Evolutionary conservation across 2,888 invertebrate genomes (phyloP), one percentile per base, ranked within the genome.

Genomic region (Troilus luridus): DNA sequence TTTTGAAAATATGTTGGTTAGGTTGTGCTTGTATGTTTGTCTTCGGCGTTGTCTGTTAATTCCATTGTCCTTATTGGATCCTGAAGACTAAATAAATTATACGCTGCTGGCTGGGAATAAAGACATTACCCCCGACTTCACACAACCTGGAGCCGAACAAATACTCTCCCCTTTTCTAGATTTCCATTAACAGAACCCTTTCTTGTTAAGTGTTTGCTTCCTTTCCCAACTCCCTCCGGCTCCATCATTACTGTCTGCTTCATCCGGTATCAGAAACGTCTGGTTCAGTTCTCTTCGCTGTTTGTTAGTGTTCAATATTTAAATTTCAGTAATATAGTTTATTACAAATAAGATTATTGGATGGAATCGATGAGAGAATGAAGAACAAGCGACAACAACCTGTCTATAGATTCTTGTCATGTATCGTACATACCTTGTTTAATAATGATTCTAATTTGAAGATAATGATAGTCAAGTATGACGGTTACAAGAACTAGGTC

Each of bases 161-260:
- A 41, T 41, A 27, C 41, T 8, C 19, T 14, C 72, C 72, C 72
- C 72, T 17, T 41, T 17, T 19, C 72, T 77, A 77, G 72, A 77
- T 77, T 77, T 77, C 72, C 72, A 77, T 77, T 77, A 41, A 77
- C 24, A 17, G 72, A 77, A 77, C 72, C 72, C 72, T 77, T 77
- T 27, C 72, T 19, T 41, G 41, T 41, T 41, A 41, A 27, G 72
- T 77, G 72, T 77, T 77, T 77, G 72, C 72, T 19, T 77, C 72
- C 72, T 77, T 41, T 27, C 41, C 41, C 27, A 19, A 77, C 8
- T 21, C 41, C 19, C 72, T 41, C 19, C 41, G 72, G 72, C 72
- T 41, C 72, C 72, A 77, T 41, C 72, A 41, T 77, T 77, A 77
- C 41, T 17, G 41, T 41, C 72, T 77, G 27, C 72, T 27, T 19